phyloP scores from a whole-genome alignment of 2,797 vertebrate genomes.

The Sarcophilus harrisii region DNA sequence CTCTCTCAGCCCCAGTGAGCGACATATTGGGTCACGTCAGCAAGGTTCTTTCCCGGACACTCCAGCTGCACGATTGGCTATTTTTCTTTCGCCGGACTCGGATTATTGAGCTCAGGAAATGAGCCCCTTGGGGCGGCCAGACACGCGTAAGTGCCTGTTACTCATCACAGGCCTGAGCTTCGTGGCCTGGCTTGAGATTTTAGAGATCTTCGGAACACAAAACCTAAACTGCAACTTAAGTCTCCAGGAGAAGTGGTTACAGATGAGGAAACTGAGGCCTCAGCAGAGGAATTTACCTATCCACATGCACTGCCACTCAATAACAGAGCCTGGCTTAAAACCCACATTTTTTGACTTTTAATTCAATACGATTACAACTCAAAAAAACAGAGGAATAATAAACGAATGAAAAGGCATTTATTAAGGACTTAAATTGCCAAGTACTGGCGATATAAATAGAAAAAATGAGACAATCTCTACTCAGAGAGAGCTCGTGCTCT shows the following conservation, averaged over 20 bases:
- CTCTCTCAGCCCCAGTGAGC: neutral
- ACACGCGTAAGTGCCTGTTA: neutral
- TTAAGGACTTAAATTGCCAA: neutral
- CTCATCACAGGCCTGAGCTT: neutral
- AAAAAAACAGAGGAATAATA: neutral
- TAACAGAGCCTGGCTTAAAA: neutral
- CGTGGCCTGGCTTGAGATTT: neutral
- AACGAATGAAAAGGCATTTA: neutral
- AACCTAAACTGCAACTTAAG: neutral
- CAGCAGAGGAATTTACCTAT: neutral
- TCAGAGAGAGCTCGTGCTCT: neutral
- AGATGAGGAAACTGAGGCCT: neutral
- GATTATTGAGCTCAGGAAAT: constrained; percentile 1
- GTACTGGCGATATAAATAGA: neutral
- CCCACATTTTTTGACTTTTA: neutral
- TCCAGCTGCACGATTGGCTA: neutral
- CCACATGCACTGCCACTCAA: neutral
- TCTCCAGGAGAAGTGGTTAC: neutral
- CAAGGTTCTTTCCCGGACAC: neutral
- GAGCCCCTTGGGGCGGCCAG: neutral
- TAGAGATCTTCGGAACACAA: neutral
- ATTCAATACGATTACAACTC: neutral
- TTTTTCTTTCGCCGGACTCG: neutral
- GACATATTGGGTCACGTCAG: constrained; percentile 43
- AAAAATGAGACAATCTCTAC: neutral